Base-by-base conservation (phyloP, 2,888 invertebrate genomes). In the Drosophila formosana region DNA sequence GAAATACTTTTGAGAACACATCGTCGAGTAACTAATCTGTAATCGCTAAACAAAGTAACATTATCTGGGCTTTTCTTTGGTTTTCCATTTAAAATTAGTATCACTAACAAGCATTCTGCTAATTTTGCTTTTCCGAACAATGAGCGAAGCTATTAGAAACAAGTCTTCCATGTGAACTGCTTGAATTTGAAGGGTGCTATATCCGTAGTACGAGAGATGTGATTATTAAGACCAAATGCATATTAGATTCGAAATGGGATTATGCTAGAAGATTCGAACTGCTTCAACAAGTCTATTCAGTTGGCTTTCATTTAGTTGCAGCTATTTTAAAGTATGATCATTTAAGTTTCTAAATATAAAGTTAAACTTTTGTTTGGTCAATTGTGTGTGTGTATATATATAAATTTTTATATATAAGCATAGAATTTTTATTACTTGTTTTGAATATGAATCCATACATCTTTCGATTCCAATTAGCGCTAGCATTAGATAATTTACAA, bases 71-170 rank as follows among this genome's bases (percentile, higher is more conserved):
- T 64, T 30, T 49, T n/a, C 23, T 58, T 45, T 23, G 4, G 8
- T 63, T 53, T 6, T 47, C 28, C 49, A 32, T 83, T 89, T 92
- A 89, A 91, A 91, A 90, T 91, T 92, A 91, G 86, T 92, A 92
- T 92, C 92, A 92, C 92, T 92, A 92, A 91, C 89, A 92, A 92
- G 91, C 92, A 91, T 90, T 76, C 73, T 52, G 70, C 74, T 66
- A 46, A 37, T 66, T 46, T 34, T 49, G 32, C 13, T 49, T 32
- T 52, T 25, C 25, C 30, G 43, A 55, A 32, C 23, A 30, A 30
- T 53, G 51, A 65, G 32, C 63, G 37, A 64, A 52, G 58, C n/a
- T 58, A n/a, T 51, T 49, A 60, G 28, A 63, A 56, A 57, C 34
- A 37, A 57, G 64, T 64, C 50, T 37, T 43, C 3, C 9, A 32